phyloP scores from a whole-genome alignment of 1,140 invertebrate species.

The Vanessa atalanta region DNA sequence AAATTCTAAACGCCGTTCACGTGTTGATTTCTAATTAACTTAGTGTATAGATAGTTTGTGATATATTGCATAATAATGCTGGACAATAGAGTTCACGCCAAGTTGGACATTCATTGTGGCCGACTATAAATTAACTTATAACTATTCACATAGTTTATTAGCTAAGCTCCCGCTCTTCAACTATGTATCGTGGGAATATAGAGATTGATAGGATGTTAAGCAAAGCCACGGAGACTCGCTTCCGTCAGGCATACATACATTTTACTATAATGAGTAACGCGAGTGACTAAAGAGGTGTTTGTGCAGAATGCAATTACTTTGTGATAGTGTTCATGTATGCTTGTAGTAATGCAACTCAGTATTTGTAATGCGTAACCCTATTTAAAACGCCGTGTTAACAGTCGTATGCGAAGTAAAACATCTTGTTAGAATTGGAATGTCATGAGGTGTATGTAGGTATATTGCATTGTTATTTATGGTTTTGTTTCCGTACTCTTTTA shows the following conservation, averaged over 20 bases:
- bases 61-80: slow-evolving; percentile 33
- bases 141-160: slow-evolving; percentile 35
- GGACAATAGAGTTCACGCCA: slow-evolving; percentile 39
- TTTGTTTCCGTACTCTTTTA: background rate
- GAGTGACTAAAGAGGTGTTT: slow-evolving; percentile 37
- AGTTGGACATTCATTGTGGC: slow-evolving; percentile 35
- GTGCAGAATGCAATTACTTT: slow-evolving; percentile 19
- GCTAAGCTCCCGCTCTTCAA: slow-evolving; percentile 24
- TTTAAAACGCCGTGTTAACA: background rate
- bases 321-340: slow-evolving; percentile 10
- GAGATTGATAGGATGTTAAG: slow-evolving; percentile 33
- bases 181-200: slow-evolving; percentile 36
- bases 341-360: background rate
- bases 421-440: slow-evolving; percentile 1
- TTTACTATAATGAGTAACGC: slow-evolving; percentile 42
- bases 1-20: background rate
- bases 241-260: slow-evolving; percentile 38
- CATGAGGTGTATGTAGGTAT: too few species aligned
- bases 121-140: slow-evolving; percentile 37
- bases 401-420: background rate
- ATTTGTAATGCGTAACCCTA: background rate
- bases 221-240: slow-evolving; percentile 33
- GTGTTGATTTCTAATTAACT: slow-evolving; percentile 14
- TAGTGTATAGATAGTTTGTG: slow-evolving; percentile 25
- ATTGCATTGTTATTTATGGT: background rate